A percentile compares a stretch with the other conserved stretches of the same genome.
Conservation (phyloP, 2,113 vertebrate genomes). For the Seriola aureovittata region DNA sequence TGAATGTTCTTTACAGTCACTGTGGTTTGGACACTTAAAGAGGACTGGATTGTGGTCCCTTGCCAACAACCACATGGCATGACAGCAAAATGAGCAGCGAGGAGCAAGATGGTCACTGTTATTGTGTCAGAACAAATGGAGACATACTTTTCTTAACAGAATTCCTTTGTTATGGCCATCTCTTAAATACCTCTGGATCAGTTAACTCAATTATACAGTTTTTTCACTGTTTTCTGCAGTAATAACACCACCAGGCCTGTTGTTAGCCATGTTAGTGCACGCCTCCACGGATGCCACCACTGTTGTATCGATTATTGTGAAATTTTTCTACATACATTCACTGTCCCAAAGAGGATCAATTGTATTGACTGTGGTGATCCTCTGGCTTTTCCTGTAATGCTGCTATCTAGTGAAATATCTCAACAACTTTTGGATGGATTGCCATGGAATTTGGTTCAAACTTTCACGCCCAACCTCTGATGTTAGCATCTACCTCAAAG, state of each 20-base stretch:
- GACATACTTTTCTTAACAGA: neutral
- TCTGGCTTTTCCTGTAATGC: too few species aligned
- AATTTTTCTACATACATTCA: neutral
- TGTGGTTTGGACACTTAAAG: conserved; percentile 38
- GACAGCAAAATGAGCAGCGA: conserved; percentile 10
- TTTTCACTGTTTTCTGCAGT: neutral
- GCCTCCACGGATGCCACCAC: too few species aligned
- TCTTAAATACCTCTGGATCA: neutral
- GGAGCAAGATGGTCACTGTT: conserved; percentile 17
- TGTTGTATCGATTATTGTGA: neutral
- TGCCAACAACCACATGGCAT: conserved; percentile 27
- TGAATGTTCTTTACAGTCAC: neutral
- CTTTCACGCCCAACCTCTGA: too few species aligned
- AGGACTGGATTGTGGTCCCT: neutral
- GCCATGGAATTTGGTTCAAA: too few species aligned
- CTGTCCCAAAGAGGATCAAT: neutral
- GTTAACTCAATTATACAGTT: neutral
- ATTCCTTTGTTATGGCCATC: neutral
- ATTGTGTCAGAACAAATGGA: conserved; percentile 27
- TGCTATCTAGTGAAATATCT: too few species aligned
- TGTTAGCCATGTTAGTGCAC: neutral
- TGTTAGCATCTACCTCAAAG: neutral
- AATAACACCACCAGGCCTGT: neutral
- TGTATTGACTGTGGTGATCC: neutral
- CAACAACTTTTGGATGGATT: too few species aligned